A percentile compares a stretch with the other conserved stretches of the same genome.
These are phyloP conservation scores for Planococcus citri DNA, from an alignment of 1,140 invertebrate species.

Conservation along the genomic window DNA sequence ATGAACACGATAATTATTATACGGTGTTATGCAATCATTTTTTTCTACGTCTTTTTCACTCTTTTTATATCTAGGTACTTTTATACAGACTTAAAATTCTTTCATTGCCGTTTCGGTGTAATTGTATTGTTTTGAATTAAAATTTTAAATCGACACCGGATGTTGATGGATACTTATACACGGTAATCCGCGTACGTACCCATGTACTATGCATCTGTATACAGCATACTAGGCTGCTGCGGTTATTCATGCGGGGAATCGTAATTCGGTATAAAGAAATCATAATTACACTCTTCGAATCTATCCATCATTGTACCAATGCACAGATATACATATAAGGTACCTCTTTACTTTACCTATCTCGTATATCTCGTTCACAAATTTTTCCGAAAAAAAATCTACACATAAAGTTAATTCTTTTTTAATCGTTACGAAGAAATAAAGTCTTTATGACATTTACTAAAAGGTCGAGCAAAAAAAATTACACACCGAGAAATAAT, in stretches of 20 bases:
- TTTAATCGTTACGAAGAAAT: background rate
- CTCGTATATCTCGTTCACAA: too few relatives aligned
- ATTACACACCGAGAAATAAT: background rate
- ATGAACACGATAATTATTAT: background rate
- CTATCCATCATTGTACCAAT: too few relatives aligned
- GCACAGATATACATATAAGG: too few relatives aligned
- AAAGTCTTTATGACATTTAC: slow-evolving; percentile 1
- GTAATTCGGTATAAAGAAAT: too few relatives aligned
- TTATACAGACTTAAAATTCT: background rate
- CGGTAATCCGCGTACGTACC: too few relatives aligned
- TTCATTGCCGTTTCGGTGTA: slow-evolving; percentile 6
- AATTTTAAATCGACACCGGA: slow-evolving; percentile 1
- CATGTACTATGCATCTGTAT: too few relatives aligned
- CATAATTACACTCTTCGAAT: too few relatives aligned
- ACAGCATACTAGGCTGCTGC: too few relatives aligned
- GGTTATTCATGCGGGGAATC: too few relatives aligned
- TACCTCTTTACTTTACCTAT: too few relatives aligned
- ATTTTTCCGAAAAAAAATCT: background rate
- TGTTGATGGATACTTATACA: background rate
- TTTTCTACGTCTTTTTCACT: too few relatives aligned
- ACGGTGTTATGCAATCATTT: background rate
- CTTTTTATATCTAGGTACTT: too few relatives aligned
- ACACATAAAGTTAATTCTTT: background rate
- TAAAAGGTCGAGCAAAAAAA: background rate
- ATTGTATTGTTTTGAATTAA: background rate